Evolutionary conservation across 2,113 vertebrate genomes (phyloP).

Genomic region (Anseranas semipalmata): DNA sequence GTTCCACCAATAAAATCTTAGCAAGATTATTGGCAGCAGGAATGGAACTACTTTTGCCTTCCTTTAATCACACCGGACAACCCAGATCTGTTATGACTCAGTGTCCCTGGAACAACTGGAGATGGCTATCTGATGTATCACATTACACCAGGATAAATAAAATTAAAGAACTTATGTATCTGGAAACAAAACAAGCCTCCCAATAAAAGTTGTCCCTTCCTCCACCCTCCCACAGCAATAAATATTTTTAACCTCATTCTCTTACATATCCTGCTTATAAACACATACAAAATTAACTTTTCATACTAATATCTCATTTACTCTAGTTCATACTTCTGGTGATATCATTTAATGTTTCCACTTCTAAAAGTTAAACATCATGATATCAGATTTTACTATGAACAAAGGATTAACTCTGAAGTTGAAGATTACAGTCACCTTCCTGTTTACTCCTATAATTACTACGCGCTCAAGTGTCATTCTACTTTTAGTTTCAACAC

Average conservation of each 20-base stretch:
- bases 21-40: slow-evolving; percentile 13
- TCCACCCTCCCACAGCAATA: not conserved
- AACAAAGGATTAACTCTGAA: not conserved
- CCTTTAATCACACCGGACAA: slow-evolving; percentile 24
- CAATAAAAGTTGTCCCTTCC: not conserved
- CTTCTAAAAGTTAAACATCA: not conserved
- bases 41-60: slow-evolving; percentile 40
- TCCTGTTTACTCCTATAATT: not conserved
- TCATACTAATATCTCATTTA: not conserved
- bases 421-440: not conserved
- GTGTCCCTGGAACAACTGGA: slow-evolving; percentile 3
- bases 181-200: slow-evolving; percentile 34
- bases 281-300: not conserved
- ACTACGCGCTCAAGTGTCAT: not conserved
- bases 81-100: slow-evolving; percentile 2
- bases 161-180: not conserved
- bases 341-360: not conserved
- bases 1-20: slow-evolving; percentile 19
- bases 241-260: not conserved
- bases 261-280: not conserved
- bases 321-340: not conserved
- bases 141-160: slow-evolving; percentile 20
- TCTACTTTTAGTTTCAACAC: not conserved
- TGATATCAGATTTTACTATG: not conserved
- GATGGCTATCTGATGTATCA: not conserved